Evolutionary conservation across 2,888 invertebrate genomes (phyloP).

Genomic region (Sabatieria punctata): DNA sequence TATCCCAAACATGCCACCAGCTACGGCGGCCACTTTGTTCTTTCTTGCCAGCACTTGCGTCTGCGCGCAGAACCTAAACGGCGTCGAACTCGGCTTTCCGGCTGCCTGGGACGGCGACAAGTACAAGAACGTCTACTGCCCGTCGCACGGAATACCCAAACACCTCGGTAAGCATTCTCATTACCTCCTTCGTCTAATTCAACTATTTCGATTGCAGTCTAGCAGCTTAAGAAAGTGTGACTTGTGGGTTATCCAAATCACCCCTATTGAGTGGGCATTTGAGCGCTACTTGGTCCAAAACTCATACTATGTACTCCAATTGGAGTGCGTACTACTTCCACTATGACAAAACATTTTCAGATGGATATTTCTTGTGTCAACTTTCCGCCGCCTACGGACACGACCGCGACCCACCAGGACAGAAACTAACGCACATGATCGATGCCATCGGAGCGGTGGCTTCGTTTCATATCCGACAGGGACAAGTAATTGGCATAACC

Average conservation of each 20-base stretch:
- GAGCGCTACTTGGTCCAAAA: too few relatives aligned
- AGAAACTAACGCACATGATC: constrained; percentile 27
- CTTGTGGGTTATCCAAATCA: too few relatives aligned
- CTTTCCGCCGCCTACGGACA: constrained; percentile 28
- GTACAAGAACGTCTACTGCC: not conserved
- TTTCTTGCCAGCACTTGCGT: not conserved
- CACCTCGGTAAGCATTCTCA: too few relatives aligned
- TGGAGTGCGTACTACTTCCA: too few relatives aligned
- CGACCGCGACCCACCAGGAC: constrained; percentile 21
- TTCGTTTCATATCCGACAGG: constrained; percentile 25
- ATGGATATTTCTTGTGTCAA: constrained; percentile 30
- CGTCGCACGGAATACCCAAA: not conserved
- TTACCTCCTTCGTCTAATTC: too few relatives aligned
- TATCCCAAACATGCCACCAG: too few relatives aligned
- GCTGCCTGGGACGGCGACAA: constrained; percentile 8
- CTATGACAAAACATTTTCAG: too few relatives aligned
- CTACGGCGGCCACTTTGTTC: too few relatives aligned
- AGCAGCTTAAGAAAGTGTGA: too few relatives aligned
- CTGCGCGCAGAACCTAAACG: not conserved
- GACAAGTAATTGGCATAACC: constrained; percentile 14
- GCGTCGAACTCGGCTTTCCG: constrained; percentile 2
- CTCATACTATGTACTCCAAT: too few relatives aligned
- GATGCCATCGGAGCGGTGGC: constrained; percentile 29
- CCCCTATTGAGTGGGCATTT: too few relatives aligned
- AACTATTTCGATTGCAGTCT: too few relatives aligned